Conservation (phyloP, 2,888 invertebrate genomes). For the Ophion ellenae region DNA sequence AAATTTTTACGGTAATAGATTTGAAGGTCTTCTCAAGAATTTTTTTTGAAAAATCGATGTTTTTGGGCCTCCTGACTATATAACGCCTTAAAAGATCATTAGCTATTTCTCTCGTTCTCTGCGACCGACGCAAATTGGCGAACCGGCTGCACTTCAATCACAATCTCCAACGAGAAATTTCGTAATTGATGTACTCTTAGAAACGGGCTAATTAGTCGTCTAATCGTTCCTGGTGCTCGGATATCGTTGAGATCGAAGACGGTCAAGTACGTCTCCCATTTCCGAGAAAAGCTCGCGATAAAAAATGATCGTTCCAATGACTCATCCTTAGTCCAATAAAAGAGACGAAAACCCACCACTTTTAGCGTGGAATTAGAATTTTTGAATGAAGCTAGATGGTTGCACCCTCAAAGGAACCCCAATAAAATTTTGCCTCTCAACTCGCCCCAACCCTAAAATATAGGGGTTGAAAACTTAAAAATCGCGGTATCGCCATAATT, state of each 20-base stretch:
- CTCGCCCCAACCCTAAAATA: too few species aligned
- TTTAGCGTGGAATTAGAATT: too few species aligned
- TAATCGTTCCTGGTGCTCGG: slow-evolving; percentile 2
- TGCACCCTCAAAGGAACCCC: background rate
- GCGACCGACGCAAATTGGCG: background rate
- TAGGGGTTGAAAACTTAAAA: too few species aligned
- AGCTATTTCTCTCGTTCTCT: background rate
- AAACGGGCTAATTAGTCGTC: slow-evolving; percentile 29
- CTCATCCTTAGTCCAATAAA: background rate
- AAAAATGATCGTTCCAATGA: slow-evolving; percentile 1
- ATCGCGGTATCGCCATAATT: too few species aligned
- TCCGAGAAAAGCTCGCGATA: slow-evolving; percentile 26
- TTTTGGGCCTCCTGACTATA: too few species aligned
- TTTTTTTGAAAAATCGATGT: too few species aligned
- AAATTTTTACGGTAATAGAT: too few species aligned
- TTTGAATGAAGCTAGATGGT: too few species aligned
- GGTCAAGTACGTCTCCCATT: slow-evolving; percentile 29
- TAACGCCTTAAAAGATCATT: background rate
- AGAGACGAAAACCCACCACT: too few species aligned
- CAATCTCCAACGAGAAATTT: slow-evolving; percentile 17
- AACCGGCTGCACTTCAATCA: slow-evolving; percentile 10
- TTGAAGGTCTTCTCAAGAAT: too few species aligned
- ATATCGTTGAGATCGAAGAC: slow-evolving; percentile 27
- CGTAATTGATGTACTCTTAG: slow-evolving; percentile 17
- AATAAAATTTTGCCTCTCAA: background rate